Evolutionary conservation across 64 coral and sea anemone genomes (phyloP).

Genomic region (Porites australiensis): DNA sequence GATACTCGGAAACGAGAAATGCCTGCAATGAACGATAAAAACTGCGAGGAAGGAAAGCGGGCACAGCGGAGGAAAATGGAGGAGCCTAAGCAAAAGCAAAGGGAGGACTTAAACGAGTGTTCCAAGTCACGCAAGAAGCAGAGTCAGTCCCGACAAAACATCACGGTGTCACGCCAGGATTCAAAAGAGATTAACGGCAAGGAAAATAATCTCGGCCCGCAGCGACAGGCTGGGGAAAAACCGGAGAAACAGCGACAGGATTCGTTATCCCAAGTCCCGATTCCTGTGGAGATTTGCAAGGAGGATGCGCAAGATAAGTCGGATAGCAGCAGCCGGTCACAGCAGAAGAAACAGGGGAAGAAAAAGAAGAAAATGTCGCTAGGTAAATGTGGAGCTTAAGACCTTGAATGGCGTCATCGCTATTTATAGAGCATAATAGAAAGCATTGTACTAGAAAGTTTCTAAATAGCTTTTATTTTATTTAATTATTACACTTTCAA

Average conservation of each 20-base stretch:
- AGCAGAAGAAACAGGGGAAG: constrained; percentile 51
- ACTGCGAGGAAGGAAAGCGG: not conserved
- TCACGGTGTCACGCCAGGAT: constrained; percentile 29
- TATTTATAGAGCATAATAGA: no score
- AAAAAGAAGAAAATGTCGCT: constrained; percentile 58
- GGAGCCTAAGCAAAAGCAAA: constrained; percentile 12
- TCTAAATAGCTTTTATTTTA: no score
- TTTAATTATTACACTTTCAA: no score
- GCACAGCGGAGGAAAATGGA: not conserved
- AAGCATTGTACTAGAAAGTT: no score
- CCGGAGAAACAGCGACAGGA: constrained; percentile 28
- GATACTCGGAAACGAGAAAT: not conserved
- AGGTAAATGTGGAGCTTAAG: constrained; percentile 1
- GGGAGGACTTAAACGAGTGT: not conserved
- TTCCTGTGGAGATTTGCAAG: constrained; percentile 12
- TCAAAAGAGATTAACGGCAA: constrained; percentile 3
- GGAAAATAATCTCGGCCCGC: constrained; percentile 17
- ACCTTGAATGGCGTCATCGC: not conserved
- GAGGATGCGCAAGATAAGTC: not conserved
- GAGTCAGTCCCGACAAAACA: constrained; percentile 5
- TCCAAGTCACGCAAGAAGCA: constrained; percentile 34
- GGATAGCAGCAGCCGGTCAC: not conserved
- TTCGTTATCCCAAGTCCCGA: not conserved
- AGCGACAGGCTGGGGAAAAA: constrained; percentile 12
- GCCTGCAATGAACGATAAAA: not conserved